Conservation (phyloP, 2,888 invertebrate genomes). For the Parnassius apollo region DNA sequence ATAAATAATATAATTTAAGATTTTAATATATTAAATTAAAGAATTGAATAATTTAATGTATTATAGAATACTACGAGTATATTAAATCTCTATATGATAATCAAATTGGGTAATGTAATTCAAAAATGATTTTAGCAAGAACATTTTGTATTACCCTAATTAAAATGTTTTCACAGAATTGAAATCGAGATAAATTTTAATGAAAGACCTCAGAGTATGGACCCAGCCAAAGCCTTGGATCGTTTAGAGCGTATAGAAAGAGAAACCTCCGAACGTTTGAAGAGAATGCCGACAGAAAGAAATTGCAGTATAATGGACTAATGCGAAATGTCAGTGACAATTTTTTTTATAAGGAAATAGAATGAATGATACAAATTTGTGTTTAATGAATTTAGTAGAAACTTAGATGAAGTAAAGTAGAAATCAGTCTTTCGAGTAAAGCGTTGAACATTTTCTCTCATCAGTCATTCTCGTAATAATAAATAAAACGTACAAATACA, state of each 20-base stretch:
- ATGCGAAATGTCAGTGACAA: neutral
- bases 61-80: too few species aligned
- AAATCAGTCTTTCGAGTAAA: too few species aligned
- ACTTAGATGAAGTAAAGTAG: neutral
- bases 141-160: neutral
- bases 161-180: constrained; percentile 47
- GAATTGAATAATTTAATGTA: too few species aligned
- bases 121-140: too few species aligned
- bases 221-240: constrained; percentile 60
- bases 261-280: constrained; percentile 60
- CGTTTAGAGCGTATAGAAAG: constrained; percentile 67
- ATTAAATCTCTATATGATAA: too few species aligned
- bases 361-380: constrained; percentile 1
- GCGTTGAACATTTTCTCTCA: too few species aligned
- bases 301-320: neutral
- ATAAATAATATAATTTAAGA: too few species aligned
- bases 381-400: constrained; percentile 1
- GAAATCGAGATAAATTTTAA: constrained; percentile 66
- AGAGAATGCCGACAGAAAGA: constrained; percentile 30
- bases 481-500: too few species aligned
- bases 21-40: too few species aligned
- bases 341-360: constrained; percentile 1
- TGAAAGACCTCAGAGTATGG: constrained; percentile 47
- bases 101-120: too few species aligned
- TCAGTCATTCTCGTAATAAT: too few species aligned